Percentiles rank a stretch among this genome's conserved stretches.
These are phyloP conservation scores for Eumerus sabulonum DNA, from an alignment of 2,888 invertebrate species.

Conservation along the genomic window DNA sequence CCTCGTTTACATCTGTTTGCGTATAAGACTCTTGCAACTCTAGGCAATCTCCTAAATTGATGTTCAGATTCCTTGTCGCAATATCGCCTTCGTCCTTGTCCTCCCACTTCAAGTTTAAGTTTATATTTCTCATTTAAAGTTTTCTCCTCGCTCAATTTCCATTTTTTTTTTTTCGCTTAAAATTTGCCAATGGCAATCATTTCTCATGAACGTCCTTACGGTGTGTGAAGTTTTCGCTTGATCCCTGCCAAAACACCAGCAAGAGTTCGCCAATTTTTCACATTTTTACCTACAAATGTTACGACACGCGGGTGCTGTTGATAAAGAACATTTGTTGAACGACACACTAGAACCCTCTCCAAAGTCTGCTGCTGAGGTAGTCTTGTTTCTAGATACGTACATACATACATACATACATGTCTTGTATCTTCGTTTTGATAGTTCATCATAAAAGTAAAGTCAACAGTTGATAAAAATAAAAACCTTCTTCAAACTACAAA, in stretches of 20 bases:
- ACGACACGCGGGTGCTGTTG: conserved; percentile 18
- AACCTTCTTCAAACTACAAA: conserved; percentile 48
- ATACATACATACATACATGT: background rate
- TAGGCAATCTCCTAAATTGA: conserved; percentile 49
- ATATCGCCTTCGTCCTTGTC: conserved; percentile 16
- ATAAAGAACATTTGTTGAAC: background rate
- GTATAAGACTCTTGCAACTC: conserved; percentile 8
- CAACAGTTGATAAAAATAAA: conserved; percentile 20
- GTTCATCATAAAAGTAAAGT: conserved; percentile 3
- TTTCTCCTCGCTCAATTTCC: background rate
- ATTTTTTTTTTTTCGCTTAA: background rate
- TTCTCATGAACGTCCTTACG: conserved; percentile 51
- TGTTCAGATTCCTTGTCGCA: background rate
- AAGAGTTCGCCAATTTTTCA: conserved; percentile 54
- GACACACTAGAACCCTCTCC: too few relatives aligned
- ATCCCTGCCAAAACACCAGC: conserved; percentile 41
- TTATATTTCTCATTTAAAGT: conserved; percentile 47
- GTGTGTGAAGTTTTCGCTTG: conserved; percentile 27
- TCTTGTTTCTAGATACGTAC: background rate
- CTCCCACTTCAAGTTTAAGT: conserved; percentile 14
- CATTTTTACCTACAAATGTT: conserved; percentile 48
- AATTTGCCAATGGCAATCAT: conserved; percentile 52
- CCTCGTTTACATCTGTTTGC: too few relatives aligned
- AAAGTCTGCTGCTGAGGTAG: too few relatives aligned
- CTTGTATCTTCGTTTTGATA: conserved; percentile 13